Conservation (phyloP, 2,888 invertebrate genomes). For the Dryadula phaetusa region DNA sequence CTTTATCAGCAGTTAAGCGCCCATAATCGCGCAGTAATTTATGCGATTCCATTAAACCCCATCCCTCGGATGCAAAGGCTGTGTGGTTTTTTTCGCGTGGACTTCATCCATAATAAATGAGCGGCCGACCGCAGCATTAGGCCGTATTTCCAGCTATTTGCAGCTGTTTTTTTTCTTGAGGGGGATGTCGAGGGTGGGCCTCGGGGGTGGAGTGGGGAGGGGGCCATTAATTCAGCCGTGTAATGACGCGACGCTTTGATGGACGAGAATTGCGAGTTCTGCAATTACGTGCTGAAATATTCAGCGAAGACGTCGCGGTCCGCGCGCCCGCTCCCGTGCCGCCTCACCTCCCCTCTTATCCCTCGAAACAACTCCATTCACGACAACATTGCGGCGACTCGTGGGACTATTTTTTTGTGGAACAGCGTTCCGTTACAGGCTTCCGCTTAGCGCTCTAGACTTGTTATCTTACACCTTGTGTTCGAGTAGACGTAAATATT, state of each 20-base stretch:
- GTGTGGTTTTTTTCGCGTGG: constrained; percentile 52
- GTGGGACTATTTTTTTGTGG: constrained; percentile 45
- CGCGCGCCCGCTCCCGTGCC: constrained; percentile 31
- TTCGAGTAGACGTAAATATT: not conserved
- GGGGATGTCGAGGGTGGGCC: constrained; percentile 5
- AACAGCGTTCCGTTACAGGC: constrained; percentile 43
- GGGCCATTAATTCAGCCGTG: constrained; percentile 56
- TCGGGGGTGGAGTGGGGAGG: constrained; percentile 33
- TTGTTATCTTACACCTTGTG: constrained; percentile 28
- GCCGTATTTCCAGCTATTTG: constrained; percentile 49
- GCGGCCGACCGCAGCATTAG: constrained; percentile 56
- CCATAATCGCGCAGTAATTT: constrained; percentile 48
- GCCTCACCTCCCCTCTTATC: constrained; percentile 37
- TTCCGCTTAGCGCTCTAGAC: constrained; percentile 41
- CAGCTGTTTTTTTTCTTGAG: constrained; percentile 46
- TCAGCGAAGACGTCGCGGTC: constrained; percentile 54
- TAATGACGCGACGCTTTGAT: constrained; percentile 58
- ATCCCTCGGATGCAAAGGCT: constrained; percentile 42
- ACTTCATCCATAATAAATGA: constrained; percentile 66
- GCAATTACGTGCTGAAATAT: constrained; percentile 71
- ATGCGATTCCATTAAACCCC: constrained; percentile 49
- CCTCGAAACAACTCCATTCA: constrained; percentile 45
- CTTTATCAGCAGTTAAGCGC: constrained; percentile 45
- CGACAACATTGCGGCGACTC: constrained; percentile 44
- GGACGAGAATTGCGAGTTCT: constrained; percentile 57